Evolutionary conservation across 2,888 invertebrate genomes (phyloP).

Genomic region (Lumbricus terrestris): DNA sequence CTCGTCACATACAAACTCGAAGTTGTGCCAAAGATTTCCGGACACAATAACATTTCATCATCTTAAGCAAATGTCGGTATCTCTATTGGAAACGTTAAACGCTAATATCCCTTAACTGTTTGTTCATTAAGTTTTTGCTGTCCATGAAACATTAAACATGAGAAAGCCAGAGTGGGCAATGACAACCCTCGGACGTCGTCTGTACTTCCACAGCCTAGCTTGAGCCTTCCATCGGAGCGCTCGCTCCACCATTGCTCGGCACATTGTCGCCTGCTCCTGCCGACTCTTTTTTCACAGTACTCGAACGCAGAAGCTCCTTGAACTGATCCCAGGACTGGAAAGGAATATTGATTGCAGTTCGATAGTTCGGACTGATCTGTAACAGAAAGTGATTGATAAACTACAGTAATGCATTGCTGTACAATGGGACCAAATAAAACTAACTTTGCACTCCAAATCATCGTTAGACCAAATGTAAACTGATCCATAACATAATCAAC

Average conservation of each 20-base stretch:
- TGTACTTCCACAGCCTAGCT: background rate
- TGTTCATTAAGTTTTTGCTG: background rate
- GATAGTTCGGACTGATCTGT: constrained; percentile 16
- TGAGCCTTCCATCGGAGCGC: background rate
- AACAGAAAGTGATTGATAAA: background rate
- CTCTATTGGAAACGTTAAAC: background rate
- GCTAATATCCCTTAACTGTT: background rate
- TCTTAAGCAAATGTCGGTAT: too few species aligned
- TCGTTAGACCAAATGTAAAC: background rate
- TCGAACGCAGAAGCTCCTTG: constrained; percentile 15
- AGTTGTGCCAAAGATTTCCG: too few species aligned
- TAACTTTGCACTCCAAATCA: background rate
- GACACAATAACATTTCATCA: too few species aligned
- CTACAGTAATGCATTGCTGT: background rate
- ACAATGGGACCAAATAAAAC: background rate
- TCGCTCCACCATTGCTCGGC: background rate
- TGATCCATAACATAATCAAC: background rate
- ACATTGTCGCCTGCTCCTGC: background rate
- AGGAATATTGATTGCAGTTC: constrained; percentile 16
- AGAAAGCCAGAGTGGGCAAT: background rate
- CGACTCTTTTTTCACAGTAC: background rate
- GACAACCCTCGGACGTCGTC: background rate
- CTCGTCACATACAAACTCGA: too few species aligned
- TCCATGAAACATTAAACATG: background rate
- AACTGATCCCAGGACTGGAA: constrained; percentile 7